These are phyloP conservation scores for Montipora foliosa DNA, from an alignment of 64 coral and sea anemone species.

Conservation along the genomic window DNA sequence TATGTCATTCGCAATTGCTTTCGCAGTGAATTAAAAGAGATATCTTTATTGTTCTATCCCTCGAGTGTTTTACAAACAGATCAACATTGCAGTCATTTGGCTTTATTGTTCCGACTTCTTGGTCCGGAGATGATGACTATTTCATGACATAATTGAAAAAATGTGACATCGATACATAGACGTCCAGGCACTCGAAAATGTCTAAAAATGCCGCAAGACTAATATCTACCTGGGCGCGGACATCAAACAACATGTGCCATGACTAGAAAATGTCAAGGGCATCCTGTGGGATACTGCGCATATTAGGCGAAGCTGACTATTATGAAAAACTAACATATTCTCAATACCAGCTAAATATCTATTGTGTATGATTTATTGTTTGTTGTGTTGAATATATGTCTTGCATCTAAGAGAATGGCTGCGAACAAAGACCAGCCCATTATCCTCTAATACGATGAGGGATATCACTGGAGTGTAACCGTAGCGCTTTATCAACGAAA, in stretches of 20 bases:
- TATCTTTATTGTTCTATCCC: slow-evolving; percentile 47
- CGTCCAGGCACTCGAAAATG: background rate
- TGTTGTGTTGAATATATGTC: slow-evolving; percentile 45
- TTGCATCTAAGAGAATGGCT: slow-evolving; percentile 31
- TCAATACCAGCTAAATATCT: slow-evolving; percentile 16
- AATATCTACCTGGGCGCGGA: background rate
- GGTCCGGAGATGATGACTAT: slow-evolving; percentile 31
- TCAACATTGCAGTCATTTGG: slow-evolving; percentile 6
- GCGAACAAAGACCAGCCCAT: slow-evolving; percentile 27
- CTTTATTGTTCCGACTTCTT: slow-evolving; percentile 29
- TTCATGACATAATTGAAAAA: background rate
- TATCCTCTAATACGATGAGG: slow-evolving; percentile 14
- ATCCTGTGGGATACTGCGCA: background rate
- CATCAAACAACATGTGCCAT: background rate
- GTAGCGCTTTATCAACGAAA: background rate
- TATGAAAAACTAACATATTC: slow-evolving; percentile 59
- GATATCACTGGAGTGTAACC: slow-evolving; percentile 5
- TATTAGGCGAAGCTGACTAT: background rate
- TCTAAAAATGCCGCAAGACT: background rate
- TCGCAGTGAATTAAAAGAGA: slow-evolving; percentile 23
- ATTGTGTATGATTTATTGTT: slow-evolving; percentile 36
- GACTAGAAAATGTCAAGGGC: background rate
- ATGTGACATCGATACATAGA: background rate
- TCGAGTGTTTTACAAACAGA: slow-evolving; percentile 36
- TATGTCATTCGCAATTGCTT: background rate